phyloP scores from a whole-genome alignment of 2,113 vertebrate genomes.

The Pomatorhinus ruficollis region DNA sequence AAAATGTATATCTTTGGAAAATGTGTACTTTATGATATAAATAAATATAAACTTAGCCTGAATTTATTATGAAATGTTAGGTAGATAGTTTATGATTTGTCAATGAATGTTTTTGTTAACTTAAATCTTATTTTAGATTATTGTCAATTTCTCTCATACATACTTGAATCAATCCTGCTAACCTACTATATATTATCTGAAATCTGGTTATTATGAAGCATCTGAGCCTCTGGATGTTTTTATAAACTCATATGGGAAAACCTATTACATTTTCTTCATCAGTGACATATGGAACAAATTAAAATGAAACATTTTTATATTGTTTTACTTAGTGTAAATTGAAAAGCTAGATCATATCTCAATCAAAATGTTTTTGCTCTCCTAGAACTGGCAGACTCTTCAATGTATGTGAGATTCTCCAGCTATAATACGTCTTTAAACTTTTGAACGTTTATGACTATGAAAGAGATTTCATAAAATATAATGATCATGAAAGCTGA shows the following conservation, averaged over 20 bases:
- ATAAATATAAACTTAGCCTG: neutral
- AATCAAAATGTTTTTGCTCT: slow-evolving; percentile 28
- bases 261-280: slow-evolving; percentile 34
- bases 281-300: slow-evolving; percentile 45
- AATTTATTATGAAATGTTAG: neutral
- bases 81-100: neutral
- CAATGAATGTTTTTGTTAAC: neutral
- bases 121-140: slow-evolving; percentile 26
- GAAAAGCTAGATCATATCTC: slow-evolving; percentile 55
- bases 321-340: slow-evolving; percentile 54
- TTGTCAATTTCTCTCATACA: slow-evolving; percentile 13
- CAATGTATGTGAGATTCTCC: neutral
- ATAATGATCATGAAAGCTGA: neutral
- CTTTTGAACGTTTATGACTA: neutral
- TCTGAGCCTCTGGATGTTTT: slow-evolving; percentile 33
- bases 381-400: neutral
- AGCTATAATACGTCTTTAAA: neutral
- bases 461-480: neutral
- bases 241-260: slow-evolving; percentile 44
- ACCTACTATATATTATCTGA: slow-evolving; percentile 11
- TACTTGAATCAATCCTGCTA: neutral
- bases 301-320: slow-evolving; percentile 57
- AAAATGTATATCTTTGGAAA: neutral
- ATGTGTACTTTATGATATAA: neutral
- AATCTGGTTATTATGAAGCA: slow-evolving; percentile 36